Evolutionary conservation across 2,113 vertebrate species (phyloP).

Genomic region (Sula dactylatra): DNA sequence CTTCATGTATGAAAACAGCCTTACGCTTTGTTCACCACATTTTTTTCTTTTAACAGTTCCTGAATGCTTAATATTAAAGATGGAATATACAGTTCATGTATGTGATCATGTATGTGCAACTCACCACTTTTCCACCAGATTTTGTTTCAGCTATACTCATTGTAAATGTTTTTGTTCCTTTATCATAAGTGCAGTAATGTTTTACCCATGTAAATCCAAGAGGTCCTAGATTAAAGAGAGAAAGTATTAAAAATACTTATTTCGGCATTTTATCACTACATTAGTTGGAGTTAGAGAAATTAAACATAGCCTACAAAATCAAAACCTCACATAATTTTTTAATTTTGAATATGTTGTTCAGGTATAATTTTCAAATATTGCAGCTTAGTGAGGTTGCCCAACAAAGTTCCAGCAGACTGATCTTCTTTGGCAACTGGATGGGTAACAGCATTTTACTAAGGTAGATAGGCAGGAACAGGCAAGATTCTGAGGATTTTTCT

Average conservation of each 20-base stretch:
- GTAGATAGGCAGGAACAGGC: not conserved
- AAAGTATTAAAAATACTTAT: not conserved
- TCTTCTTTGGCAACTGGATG: not conserved
- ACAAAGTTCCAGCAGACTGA: not conserved
- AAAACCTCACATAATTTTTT: not conserved
- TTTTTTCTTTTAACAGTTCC: not conserved
- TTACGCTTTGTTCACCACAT: not conserved
- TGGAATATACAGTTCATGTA: not conserved
- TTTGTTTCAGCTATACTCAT: slow-evolving; percentile 93
- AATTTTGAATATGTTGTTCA: not conserved
- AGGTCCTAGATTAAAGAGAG: slow-evolving; percentile 79
- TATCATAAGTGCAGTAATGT: slow-evolving; percentile 96
- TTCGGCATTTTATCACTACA: not conserved
- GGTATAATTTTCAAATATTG: not conserved
- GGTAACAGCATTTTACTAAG: not conserved
- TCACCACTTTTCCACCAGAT: slow-evolving; percentile 91
- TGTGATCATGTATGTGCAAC: not conserved
- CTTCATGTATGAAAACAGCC: not conserved
- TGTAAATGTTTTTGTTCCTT: slow-evolving; percentile 90
- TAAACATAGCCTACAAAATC: not conserved
- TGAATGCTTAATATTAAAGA: not conserved
- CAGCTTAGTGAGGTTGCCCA: not conserved
- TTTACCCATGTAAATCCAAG: slow-evolving; percentile 94
- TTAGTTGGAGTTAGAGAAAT: not conserved
- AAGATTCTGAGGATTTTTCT: not conserved